Evolutionary conservation across 1,140 invertebrate species (phyloP), one percentile per base, ranked within the genome.

Genomic region (Rhyzopertha dominica): DNA sequence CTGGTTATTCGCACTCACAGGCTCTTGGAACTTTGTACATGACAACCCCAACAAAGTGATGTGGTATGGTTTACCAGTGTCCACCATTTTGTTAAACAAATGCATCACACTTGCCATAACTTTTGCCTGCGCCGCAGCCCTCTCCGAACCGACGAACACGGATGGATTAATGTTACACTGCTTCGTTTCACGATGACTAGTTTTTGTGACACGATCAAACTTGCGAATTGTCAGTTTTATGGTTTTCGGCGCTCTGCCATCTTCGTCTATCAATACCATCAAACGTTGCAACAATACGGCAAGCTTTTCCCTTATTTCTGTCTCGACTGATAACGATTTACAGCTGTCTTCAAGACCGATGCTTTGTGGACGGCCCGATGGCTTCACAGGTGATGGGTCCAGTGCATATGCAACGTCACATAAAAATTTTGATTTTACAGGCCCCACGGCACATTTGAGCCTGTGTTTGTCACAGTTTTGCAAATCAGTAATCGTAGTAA

Each of bases 1-100:
- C 17, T 81, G 82, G 57, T 74, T 70, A 51, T 70, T 72, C 1
- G 77, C 78, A 12, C 72, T 75, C 53, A 76, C 75, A 29, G 76
- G 72, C 57, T 86, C 83, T 47, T 80, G 77, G 51, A 87, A 87
- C 62, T 87, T 87, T 2, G 81, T 84, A 58, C 87, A 87, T 9
- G 83, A 81, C 49, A 89, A 67, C 16, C 85, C 85, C 24, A 89
- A 66, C 24, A 87, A 66, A 5, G 84, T 87, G 47, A 89, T 76
- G 66, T 85, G 83, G 67, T 86, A 87, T 36, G 81, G 79, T 68
- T 82, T 82, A 9, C 72, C 74, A 40, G 79, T 71, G 57, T 85
- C 76, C 30, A 87, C 78, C 38, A 84, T 73, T 59, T 84, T 80
- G 58, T 80, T 77, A 58, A 87, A 87, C 31, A 87, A 69, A 52